Evolutionary conservation across 2,888 invertebrate species (phyloP).

Genomic region (Lasius fuliginosus): DNA sequence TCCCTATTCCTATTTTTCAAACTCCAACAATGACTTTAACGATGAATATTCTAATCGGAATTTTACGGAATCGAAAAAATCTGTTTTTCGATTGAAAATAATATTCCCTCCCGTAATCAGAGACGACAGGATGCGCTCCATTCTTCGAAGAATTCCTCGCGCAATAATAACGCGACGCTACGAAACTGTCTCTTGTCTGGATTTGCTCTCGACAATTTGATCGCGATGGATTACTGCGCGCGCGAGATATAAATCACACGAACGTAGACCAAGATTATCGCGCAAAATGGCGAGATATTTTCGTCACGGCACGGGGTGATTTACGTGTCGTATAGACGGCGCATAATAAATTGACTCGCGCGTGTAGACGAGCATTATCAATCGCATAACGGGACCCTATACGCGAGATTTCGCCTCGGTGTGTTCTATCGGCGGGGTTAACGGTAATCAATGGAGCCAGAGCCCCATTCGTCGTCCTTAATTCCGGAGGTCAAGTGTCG

Average conservation of each 20-base stretch:
- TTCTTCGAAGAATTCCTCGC: background rate
- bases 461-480: constrained; percentile 60
- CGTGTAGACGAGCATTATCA: constrained; percentile 65
- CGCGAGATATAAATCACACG: constrained; percentile 35
- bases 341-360: constrained; percentile 68
- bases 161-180: constrained; percentile 23
- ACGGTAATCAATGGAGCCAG: constrained; percentile 69
- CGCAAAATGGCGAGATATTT: constrained; percentile 51
- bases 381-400: constrained; percentile 66
- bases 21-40: background rate
- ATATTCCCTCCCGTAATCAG: constrained; percentile 15
- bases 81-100: background rate
- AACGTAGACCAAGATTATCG: constrained; percentile 33
- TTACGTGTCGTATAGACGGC: constrained; percentile 47
- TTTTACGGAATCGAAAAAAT: background rate
- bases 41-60: background rate
- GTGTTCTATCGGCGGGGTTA: constrained; percentile 60
- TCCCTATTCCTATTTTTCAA: background rate
- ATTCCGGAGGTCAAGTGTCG: constrained; percentile 68
- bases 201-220: constrained; percentile 47
- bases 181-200: constrained; percentile 1
- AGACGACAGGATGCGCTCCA: background rate
- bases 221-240: constrained; percentile 33
- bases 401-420: constrained; percentile 49
- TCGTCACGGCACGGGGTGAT: constrained; percentile 53